These are phyloP conservation scores for Papilio polytes DNA, from an alignment of 1,140 invertebrate genomes.

Conservation along the genomic window DNA sequence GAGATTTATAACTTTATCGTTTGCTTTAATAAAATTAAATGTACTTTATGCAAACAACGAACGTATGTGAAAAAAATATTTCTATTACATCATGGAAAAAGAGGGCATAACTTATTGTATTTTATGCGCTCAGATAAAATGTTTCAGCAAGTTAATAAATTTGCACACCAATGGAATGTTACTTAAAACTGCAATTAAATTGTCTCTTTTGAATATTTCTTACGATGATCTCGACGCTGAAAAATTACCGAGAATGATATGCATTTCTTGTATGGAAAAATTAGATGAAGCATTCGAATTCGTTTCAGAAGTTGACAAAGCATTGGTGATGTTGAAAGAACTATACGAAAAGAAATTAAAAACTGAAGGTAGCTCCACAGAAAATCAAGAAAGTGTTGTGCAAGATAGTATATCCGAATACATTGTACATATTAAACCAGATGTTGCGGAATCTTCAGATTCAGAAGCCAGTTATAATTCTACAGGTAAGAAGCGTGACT, in stretches of 20 bases:
- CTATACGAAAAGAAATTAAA: conserved; percentile 34
- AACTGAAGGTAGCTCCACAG: conserved; percentile 15
- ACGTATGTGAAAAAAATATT: too few species aligned
- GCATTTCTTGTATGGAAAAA: conserved; percentile 50
- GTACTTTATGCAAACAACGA: too few species aligned
- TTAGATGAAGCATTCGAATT: conserved; percentile 54
- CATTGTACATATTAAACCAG: conserved; percentile 11
- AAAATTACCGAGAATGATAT: conserved; percentile 52
- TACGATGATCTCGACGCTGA: conserved; percentile 45
- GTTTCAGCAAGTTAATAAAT: not conserved
- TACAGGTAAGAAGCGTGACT: not conserved
- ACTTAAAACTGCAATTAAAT: not conserved
- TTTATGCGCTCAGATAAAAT: not conserved
- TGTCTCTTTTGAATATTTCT: conserved; percentile 40
- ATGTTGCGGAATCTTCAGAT: conserved; percentile 14
- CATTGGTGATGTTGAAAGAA: conserved; percentile 46
- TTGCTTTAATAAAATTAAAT: too few species aligned
- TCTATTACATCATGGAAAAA: not conserved
- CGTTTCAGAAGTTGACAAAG: conserved; percentile 45
- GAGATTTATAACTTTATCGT: too few species aligned
- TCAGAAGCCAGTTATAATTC: not conserved
- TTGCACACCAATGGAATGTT: not conserved
- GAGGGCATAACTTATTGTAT: not conserved
- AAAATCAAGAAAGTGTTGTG: conserved; percentile 13
- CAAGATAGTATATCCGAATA: not conserved